A percentile compares a stretch with the other conserved stretches of the same genome.
These are phyloP conservation scores for Sciurus vulgaris DNA, from an alignment of 2,797 vertebrate species.

Conservation along the genomic window DNA sequence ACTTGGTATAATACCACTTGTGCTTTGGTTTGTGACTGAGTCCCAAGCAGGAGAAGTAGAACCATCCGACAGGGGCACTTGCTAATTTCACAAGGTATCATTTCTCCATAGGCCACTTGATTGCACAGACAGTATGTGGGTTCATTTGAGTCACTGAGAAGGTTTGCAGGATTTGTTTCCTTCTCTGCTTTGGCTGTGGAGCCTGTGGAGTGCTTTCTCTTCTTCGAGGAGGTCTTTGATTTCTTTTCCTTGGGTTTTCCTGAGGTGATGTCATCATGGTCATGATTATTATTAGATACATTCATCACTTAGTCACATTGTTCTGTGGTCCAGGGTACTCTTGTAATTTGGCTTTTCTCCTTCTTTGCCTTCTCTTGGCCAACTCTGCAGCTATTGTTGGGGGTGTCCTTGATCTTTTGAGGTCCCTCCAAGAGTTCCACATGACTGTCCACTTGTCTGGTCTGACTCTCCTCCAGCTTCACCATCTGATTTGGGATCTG, in stretches of 20 bases:
- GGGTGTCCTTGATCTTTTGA: slow-evolving; percentile 92
- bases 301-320: too few relatives aligned
- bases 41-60: slow-evolving; percentile 92
- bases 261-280: too few relatives aligned
- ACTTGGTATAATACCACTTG: slow-evolving; percentile 94
- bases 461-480: slow-evolving; percentile 96
- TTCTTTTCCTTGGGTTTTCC: too few relatives aligned
- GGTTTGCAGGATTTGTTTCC: too few relatives aligned
- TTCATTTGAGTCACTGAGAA: slow-evolving; percentile 93
- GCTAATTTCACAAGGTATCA: slow-evolving; percentile 99
- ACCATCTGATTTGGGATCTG: slow-evolving; percentile 99
- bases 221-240: too few relatives aligned
- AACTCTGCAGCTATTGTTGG: slow-evolving; percentile 91
- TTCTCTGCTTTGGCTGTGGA: too few relatives aligned
- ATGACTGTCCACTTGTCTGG: slow-evolving; percentile 96
- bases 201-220: too few relatives aligned
- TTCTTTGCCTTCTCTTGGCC: slow-evolving; percentile 94
- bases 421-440: slow-evolving; percentile 94
- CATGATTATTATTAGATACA: too few relatives aligned
- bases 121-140: slow-evolving; percentile 99
- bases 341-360: slow-evolving; percentile 66
- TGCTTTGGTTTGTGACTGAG: slow-evolving; percentile 99
- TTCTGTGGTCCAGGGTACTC: too few relatives aligned
- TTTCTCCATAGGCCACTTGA: slow-evolving; percentile 98
- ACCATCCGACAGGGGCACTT: slow-evolving; percentile 99